Conservation (phyloP, 2,113 vertebrate species). For the Platysternon megacephalum region DNA sequence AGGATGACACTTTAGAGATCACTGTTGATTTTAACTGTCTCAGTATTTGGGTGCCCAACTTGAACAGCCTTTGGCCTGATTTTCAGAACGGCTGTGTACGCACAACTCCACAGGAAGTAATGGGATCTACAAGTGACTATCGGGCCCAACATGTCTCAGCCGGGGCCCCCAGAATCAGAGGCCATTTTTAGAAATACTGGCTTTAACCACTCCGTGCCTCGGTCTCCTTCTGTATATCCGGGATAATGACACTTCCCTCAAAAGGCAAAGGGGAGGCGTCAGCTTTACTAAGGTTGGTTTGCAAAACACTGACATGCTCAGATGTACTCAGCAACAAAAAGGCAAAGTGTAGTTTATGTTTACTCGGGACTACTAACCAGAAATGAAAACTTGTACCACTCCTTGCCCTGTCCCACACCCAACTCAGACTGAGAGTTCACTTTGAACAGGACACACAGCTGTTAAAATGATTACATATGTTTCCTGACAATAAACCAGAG, state of each 20-base stretch:
- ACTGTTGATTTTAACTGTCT: not conserved
- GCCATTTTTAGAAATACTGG: not conserved
- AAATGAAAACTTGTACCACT: fast-evolving
- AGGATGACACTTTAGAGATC: not conserved
- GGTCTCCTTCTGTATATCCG: not conserved
- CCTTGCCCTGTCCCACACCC: fast-evolving
- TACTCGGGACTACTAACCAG: not conserved
- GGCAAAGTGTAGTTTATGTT: not conserved
- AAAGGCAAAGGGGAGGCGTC: not conserved
- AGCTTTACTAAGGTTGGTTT: fast-evolving
- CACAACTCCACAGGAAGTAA: not conserved
- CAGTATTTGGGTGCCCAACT: not conserved
- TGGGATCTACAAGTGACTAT: not conserved
- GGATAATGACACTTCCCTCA: not conserved
- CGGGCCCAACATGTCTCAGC: fast-evolving
- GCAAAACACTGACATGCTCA: not conserved
- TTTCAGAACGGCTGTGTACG: not conserved
- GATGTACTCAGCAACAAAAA: not conserved
- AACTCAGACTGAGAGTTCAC: fast-evolving
- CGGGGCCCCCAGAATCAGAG: not conserved
- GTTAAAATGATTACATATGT: not conserved
- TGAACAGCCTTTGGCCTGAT: not conserved
- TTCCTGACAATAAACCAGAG: constrained; percentile 45
- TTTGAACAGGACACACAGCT: not conserved
- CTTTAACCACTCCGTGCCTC: not conserved